These are phyloP conservation scores for Drosophila greeni DNA, from an alignment of 2,888 invertebrate genomes.

Conservation along the genomic window DNA sequence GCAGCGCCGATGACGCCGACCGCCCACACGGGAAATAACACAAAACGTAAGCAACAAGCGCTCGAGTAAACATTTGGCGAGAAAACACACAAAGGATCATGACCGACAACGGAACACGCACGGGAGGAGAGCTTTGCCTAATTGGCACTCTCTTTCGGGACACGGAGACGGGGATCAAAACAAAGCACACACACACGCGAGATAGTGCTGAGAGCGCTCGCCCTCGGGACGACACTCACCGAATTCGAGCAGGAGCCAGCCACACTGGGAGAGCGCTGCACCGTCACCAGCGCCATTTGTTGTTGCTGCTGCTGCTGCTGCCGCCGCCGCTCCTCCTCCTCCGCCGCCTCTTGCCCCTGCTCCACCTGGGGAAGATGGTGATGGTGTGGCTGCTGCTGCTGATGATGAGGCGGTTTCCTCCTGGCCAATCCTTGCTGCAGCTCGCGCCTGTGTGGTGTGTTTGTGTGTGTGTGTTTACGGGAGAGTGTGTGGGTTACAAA, in stretches of 20 bases:
- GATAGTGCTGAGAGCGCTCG: slow-evolving; percentile 8
- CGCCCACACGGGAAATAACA: slow-evolving; percentile 22
- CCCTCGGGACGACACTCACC: slow-evolving; percentile 65
- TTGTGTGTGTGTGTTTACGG: slow-evolving; percentile 41
- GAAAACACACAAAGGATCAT: slow-evolving; percentile 57
- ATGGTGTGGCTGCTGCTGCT: slow-evolving; percentile 36
- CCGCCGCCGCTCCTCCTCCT: slow-evolving; percentile 18
- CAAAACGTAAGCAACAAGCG: slow-evolving; percentile 25
- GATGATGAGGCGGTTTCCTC: slow-evolving; percentile 20
- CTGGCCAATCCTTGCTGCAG: slow-evolving; percentile 43
- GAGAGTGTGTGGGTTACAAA: slow-evolving; percentile 61
- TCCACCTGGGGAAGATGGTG: slow-evolving; percentile 20
- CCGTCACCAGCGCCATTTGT: slow-evolving; percentile 85
- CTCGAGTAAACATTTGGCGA: slow-evolving; percentile 20
- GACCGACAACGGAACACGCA: slow-evolving; percentile 60
- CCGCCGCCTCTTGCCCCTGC: slow-evolving; percentile 15
- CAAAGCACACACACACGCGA: slow-evolving; percentile 53
- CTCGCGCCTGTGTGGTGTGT: slow-evolving; percentile 40
- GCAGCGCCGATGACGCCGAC: slow-evolving; percentile 43
- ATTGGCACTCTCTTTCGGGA: slow-evolving; percentile 42
- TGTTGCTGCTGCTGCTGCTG: slow-evolving; percentile 39
- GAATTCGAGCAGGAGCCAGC: slow-evolving; percentile 81
- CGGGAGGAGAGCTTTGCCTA: slow-evolving; percentile 48
- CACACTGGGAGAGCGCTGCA: slow-evolving; percentile 86
- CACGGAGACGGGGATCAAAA: slow-evolving; percentile 53